Base-by-base conservation (phyloP, 2,113 vertebrate genomes). In the human (Homo sapiens) region DNA sequence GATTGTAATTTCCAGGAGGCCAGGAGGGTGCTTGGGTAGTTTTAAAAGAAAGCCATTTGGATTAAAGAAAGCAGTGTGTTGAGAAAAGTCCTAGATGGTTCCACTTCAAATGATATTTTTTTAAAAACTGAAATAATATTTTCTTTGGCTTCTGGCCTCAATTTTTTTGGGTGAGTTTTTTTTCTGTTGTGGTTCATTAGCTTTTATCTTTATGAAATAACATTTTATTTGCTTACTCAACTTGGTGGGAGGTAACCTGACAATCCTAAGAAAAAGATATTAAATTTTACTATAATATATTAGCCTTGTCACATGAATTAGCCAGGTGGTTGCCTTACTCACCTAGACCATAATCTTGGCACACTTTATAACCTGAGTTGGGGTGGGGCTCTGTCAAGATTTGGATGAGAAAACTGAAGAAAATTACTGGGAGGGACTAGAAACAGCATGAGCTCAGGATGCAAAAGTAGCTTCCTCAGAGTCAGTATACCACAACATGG, bases 161-260 rank as follows among this genome's bases (percentile, higher is more conserved):
- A 25, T 52, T n/a, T 80, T 32, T 82, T n/a, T 32, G 40, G 6
- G 14, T 50, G 59, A 57, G 10, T 55, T 59, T 92, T 70, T 79
- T 76, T 70, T 20, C 61, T 97, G 13, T 87, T 91, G 61, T 70
- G 73, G 75, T 68, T 97, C 86, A 85, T 95, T 98, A 94, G 72
- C 79, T 97, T 95, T 98, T 92, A 59, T 96, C 35, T 94, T 85
- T 78, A 52, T 78, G 57, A 96, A 97, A 76, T 57, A 93, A 66
- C 45, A 88, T 96, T 93, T 95, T 96, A 84, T 96, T n/a, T 96
- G 27, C 57, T 96, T 79, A 40, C 75, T 94, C 48, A 84, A 59
- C 5, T 76, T 94, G 32, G 32, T 66, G 6, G 70, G 17, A n/a
- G 5, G 20, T 87, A 61, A 70, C 12, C 17, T 85, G 68, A 75